phyloP scores from a whole-genome alignment of 2,113 vertebrate genomes.

The Corythaeola cristata region DNA sequence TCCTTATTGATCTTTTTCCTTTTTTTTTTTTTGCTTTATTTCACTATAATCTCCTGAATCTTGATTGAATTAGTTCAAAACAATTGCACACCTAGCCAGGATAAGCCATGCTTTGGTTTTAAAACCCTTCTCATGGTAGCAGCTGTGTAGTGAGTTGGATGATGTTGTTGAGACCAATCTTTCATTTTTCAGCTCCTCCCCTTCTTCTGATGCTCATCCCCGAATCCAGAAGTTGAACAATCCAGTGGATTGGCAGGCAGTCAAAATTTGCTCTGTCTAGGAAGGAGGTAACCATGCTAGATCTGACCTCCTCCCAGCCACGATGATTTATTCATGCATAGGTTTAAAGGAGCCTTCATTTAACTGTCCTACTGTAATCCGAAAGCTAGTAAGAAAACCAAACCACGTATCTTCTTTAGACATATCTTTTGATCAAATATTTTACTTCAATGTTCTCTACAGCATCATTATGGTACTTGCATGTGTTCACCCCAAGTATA shows the following conservation, averaged over 20 bases:
- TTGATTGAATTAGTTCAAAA: slow-evolving; percentile 32
- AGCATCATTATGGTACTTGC: neutral
- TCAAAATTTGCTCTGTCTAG: neutral
- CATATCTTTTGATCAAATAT: slow-evolving; percentile 1
- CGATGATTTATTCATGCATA: neutral
- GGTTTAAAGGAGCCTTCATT: neutral
- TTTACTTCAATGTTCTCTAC: slow-evolving; percentile 10
- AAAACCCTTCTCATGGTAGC: neutral
- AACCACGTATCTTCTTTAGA: neutral
- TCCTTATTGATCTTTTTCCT: neutral
- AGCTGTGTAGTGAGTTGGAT: neutral
- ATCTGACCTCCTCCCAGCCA: neutral
- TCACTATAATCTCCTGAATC: slow-evolving; percentile 24
- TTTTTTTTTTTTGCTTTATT: neutral
- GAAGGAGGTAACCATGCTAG: neutral
- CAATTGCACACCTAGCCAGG: neutral
- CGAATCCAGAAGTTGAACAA: neutral
- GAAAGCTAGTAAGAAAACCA: neutral
- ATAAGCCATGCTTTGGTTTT: neutral
- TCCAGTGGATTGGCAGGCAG: neutral
- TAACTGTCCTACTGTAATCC: neutral
- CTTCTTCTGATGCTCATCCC: neutral
- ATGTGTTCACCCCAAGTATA: slow-evolving; percentile 34
- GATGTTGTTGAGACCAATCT: neutral
- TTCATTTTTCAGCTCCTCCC: neutral